Conservation (phyloP, 2,113 vertebrate genomes). For the Rhinoderma darwinii region DNA sequence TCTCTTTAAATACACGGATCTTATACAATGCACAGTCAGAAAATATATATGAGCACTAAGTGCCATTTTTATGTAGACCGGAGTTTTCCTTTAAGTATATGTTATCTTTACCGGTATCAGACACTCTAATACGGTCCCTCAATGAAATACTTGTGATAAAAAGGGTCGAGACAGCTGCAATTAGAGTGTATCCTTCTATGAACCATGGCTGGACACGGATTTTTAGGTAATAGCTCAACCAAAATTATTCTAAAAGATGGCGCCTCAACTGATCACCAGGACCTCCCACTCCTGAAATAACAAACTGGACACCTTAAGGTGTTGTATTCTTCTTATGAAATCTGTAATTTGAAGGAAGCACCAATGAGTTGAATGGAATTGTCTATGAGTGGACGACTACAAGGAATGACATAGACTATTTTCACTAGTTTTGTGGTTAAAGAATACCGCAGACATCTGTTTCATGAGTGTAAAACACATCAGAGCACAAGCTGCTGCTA, state of each 20-base stretch:
- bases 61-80: too few relatives aligned
- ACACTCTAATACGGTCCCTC: too few relatives aligned
- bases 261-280: too few relatives aligned
- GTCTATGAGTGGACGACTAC: neutral
- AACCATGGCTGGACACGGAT: neutral
- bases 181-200: neutral
- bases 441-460: conserved; percentile 30
- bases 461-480: conserved; percentile 43
- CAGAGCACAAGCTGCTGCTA: conserved; percentile 28
- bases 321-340: neutral
- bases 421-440: conserved; percentile 10
- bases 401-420: neutral
- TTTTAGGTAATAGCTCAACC: neutral
- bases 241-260: neutral
- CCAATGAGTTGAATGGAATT: neutral
- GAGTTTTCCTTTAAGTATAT: too few relatives aligned
- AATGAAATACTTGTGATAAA: too few relatives aligned
- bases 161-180: too few relatives aligned
- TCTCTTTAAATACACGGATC: too few relatives aligned
- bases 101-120: too few relatives aligned
- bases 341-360: neutral
- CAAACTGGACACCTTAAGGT: too few relatives aligned
- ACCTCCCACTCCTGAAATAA: neutral
- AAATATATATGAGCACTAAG: too few relatives aligned
- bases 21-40: too few relatives aligned